Evolutionary conservation across 2,888 invertebrate genomes (phyloP).

Genomic region (Drosophila mettleri): DNA sequence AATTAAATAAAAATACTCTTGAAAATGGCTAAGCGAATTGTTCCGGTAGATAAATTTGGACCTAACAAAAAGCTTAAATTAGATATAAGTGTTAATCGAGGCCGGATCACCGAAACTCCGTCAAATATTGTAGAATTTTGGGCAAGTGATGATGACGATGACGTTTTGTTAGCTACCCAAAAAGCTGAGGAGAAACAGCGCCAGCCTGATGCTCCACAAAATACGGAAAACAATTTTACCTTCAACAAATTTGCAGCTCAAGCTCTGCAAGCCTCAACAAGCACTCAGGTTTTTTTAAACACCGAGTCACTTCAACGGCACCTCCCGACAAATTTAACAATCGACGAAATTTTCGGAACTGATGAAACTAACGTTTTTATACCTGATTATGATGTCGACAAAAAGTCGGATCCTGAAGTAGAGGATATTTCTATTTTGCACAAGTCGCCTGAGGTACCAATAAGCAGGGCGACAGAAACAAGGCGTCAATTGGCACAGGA

Average conservation of each 20-base stretch:
- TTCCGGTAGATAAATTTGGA: constrained; percentile 75
- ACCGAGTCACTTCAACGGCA: not conserved
- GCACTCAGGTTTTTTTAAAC: constrained; percentile 72
- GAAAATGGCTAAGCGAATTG: constrained; percentile 78
- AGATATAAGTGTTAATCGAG: constrained; percentile 72
- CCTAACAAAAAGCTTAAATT: constrained; percentile 80
- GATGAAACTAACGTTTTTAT: constrained; percentile 45
- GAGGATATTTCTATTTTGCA: not conserved
- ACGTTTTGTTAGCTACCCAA: constrained; percentile 82
- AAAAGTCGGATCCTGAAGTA: constrained; percentile 6
- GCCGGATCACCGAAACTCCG: constrained; percentile 22
- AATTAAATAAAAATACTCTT: not conserved
- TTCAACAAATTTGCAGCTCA: constrained; percentile 77
- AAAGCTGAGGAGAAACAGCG: constrained; percentile 73
- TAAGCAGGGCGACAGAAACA: constrained; percentile 48
- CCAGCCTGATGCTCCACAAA: constrained; percentile 11
- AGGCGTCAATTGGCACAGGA: constrained; percentile 78
- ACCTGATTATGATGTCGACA: constrained; percentile 9
- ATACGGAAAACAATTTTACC: constrained; percentile 67
- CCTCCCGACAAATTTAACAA: constrained; percentile 8
- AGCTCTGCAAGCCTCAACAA: constrained; percentile 63
- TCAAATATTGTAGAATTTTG: constrained; percentile 70
- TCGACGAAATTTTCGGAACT: constrained; percentile 61
- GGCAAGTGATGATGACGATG: constrained; percentile 84
- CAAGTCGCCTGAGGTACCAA: not conserved